These are phyloP conservation scores for Graptemys geographica DNA, from an alignment of 2,797 vertebrate species.

Conservation along the genomic window DNA sequence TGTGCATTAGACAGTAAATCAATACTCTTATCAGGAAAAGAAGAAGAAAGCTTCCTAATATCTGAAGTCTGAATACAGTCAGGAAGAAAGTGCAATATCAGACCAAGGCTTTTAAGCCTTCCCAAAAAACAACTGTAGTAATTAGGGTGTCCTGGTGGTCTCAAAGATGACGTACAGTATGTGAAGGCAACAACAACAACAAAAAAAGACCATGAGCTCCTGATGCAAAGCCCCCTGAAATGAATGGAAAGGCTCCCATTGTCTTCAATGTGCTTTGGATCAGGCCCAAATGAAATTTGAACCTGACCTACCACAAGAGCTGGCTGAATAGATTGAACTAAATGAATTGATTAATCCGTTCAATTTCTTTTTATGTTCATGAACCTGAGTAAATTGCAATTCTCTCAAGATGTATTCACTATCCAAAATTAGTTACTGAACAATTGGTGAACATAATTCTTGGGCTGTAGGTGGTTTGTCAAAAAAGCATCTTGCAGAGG, in stretches of 20 bases:
- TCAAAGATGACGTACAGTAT: background rate
- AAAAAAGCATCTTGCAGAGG: background rate
- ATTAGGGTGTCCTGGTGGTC: background rate
- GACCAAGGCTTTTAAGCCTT: background rate
- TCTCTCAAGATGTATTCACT: background rate
- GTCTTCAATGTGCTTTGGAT: background rate
- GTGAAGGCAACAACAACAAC: background rate
- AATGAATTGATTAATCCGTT: background rate
- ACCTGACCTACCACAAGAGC: background rate
- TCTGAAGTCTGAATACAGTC: background rate
- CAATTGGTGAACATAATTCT: background rate
- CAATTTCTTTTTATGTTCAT: background rate
- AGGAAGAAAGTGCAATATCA: background rate
- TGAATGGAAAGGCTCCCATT: background rate
- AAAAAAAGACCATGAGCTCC: background rate
- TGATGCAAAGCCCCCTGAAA: background rate
- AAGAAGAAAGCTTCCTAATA: background rate
- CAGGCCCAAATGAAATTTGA: background rate
- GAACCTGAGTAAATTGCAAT: background rate
- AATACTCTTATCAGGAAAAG: background rate
- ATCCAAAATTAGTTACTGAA: background rate
- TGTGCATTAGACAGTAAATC: constrained; percentile 54
- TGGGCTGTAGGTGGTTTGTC: rapidly evolving
- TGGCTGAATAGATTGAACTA: background rate
- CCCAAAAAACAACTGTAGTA: background rate